phyloP scores from a whole-genome alignment of 2,113 vertebrate genomes.

The Tetrax tetrax region DNA sequence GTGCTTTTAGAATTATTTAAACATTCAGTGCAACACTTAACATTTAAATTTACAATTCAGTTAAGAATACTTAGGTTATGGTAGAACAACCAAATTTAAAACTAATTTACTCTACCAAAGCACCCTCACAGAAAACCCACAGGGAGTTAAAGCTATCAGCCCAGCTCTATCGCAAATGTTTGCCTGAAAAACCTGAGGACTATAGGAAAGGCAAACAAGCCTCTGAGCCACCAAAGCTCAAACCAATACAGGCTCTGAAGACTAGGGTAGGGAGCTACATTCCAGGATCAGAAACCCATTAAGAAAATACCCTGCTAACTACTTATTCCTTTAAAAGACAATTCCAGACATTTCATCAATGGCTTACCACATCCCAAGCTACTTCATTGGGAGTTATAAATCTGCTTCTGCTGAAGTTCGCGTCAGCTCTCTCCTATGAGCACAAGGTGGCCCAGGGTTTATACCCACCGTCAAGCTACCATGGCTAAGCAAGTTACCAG shows the following conservation, averaged over 20 bases:
- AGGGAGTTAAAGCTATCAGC: slow-evolving; percentile 33
- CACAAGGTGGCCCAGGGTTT: background rate
- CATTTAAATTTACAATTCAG: slow-evolving; percentile 68
- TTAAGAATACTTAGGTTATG: slow-evolving; percentile 64
- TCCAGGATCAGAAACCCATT: background rate
- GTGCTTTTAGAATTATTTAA: slow-evolving; percentile 68
- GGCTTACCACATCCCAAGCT: slow-evolving; percentile 20
- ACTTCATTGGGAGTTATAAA: background rate
- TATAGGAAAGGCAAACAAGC: background rate
- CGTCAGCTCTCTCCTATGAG: background rate
- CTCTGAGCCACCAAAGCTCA: background rate
- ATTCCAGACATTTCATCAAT: background rate
- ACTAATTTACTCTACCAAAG: slow-evolving; percentile 33
- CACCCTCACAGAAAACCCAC: slow-evolving; percentile 43
- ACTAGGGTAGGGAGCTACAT: background rate
- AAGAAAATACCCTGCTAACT: background rate
- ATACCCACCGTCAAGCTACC: slow-evolving; percentile 14
- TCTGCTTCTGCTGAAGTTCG: background rate
- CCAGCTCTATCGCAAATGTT: background rate
- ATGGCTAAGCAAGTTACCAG: slow-evolving; percentile 57
- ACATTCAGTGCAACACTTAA: slow-evolving; percentile 59
- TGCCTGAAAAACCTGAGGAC: background rate
- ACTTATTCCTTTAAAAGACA: slow-evolving; percentile 16
- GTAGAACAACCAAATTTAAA: slow-evolving; percentile 62
- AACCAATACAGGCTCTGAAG: background rate